Evolutionary conservation across 1,140 invertebrate species (phyloP).

Genomic region (Triops cancriformis): DNA sequence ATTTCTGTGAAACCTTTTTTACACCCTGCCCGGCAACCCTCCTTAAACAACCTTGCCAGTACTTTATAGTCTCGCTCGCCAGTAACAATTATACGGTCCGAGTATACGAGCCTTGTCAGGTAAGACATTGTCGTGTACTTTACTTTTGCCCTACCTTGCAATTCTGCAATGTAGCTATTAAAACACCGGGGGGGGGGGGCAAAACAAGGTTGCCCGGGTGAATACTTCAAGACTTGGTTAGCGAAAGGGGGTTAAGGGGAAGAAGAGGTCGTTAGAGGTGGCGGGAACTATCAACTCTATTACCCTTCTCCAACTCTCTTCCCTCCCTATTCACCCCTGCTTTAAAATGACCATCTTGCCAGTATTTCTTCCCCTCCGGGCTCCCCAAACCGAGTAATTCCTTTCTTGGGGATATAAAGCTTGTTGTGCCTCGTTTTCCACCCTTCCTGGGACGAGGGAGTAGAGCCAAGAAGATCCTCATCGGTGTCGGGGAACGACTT

Average conservation of each 20-base stretch:
- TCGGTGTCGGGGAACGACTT: background rate
- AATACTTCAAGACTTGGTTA: background rate
- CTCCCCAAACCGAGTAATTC: background rate
- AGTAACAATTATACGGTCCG: background rate
- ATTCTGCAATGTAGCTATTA: background rate
- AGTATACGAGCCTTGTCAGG: background rate
- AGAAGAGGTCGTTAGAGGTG: background rate
- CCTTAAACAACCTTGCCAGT: too few relatives aligned
- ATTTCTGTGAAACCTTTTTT: too few relatives aligned
- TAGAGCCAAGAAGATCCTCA: background rate
- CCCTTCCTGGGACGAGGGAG: background rate
- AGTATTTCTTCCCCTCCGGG: background rate
- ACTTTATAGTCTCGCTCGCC: background rate
- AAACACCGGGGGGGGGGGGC: background rate
- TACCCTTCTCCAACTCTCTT: background rate
- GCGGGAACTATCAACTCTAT: slow-evolving; percentile 11
- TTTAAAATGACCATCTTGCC: background rate
- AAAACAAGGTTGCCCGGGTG: background rate
- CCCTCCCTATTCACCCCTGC: background rate
- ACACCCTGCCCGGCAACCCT: too few relatives aligned
- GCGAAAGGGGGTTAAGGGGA: background rate
- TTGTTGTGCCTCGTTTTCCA: background rate
- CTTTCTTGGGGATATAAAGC: background rate
- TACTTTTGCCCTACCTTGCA: background rate
- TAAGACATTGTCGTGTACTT: background rate